Conservation (phyloP, 2,113 vertebrate species). For the Budorcas taxicolor region DNA sequence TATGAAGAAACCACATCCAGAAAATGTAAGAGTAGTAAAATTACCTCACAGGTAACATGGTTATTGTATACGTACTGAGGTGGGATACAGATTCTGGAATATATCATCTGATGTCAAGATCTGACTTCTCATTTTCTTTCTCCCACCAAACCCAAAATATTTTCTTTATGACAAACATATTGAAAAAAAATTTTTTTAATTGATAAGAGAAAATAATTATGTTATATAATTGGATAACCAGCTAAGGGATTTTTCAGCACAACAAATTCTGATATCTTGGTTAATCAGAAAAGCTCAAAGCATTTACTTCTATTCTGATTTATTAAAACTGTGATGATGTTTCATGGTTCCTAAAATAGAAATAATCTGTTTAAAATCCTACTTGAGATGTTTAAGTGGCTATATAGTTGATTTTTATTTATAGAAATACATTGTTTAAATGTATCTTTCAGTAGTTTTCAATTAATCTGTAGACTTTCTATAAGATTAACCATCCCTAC, state of each 20-base stretch:
- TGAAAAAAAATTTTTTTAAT: neutral
- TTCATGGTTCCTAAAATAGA: neutral
- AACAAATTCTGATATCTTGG: neutral
- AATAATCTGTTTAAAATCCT: neutral
- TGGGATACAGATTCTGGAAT: neutral
- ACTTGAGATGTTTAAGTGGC: neutral
- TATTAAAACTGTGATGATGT: neutral
- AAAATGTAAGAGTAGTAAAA: neutral
- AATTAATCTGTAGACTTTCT: neutral
- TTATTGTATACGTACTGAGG: neutral
- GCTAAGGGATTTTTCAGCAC: neutral
- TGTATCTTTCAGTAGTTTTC: neutral
- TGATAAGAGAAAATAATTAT: neutral
- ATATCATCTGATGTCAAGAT: neutral
- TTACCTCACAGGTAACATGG: neutral
- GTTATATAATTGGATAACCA: neutral
- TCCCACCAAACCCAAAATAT: neutral
- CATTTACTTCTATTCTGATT: neutral
- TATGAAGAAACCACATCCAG: neutral
- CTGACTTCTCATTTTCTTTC: neutral
- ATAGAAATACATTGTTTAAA: neutral
- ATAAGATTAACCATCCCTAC: neutral
- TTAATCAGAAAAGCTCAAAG: neutral
- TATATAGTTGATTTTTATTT: neutral
- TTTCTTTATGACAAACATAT: constrained; percentile 20